A percentile compares a stretch with the other conserved stretches of the same genome.
Evolutionary conservation across 2,797 vertebrate genomes (phyloP).

Genomic region (Falco rusticolus): DNA sequence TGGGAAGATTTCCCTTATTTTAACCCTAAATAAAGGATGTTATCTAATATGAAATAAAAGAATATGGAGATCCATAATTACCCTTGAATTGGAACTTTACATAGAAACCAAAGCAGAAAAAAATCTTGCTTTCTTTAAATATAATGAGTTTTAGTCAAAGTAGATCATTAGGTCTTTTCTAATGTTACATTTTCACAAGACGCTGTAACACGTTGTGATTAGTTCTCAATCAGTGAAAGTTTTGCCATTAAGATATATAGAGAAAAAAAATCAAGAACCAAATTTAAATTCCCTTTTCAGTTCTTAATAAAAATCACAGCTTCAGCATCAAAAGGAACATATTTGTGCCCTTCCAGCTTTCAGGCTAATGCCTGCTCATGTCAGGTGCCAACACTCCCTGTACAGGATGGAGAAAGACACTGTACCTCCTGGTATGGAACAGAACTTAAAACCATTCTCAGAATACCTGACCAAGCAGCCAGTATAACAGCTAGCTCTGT

Average conservation of each 20-base stretch:
- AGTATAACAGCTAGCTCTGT: not conserved
- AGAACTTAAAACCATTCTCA: not conserved
- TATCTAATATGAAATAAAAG: constrained; percentile 5
- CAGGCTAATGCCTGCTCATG: no score
- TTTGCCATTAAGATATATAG: not conserved
- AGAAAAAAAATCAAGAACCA: not conserved
- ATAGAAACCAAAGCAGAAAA: not conserved
- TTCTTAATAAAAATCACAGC: not conserved
- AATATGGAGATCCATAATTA: not conserved
- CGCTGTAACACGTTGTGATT: not conserved
- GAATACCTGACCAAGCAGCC: not conserved
- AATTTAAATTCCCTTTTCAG: not conserved
- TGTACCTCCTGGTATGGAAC: not conserved
- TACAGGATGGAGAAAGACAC: not conserved
- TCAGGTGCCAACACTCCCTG: not conserved
- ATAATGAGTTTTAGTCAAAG: not conserved
- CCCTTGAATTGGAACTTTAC: not conserved
- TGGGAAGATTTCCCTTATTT: not conserved
- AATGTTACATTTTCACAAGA: not conserved
- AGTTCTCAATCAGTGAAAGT: not conserved
- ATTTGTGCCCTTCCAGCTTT: not conserved
- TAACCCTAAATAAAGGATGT: not conserved
- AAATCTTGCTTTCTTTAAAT: not conserved
- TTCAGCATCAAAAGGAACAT: not conserved
- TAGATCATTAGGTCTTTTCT: not conserved